Evolutionary conservation across 2,888 invertebrate genomes (phyloP), one percentile per base, ranked within the genome.

Genomic region (Tupiocoris notatus): DNA sequence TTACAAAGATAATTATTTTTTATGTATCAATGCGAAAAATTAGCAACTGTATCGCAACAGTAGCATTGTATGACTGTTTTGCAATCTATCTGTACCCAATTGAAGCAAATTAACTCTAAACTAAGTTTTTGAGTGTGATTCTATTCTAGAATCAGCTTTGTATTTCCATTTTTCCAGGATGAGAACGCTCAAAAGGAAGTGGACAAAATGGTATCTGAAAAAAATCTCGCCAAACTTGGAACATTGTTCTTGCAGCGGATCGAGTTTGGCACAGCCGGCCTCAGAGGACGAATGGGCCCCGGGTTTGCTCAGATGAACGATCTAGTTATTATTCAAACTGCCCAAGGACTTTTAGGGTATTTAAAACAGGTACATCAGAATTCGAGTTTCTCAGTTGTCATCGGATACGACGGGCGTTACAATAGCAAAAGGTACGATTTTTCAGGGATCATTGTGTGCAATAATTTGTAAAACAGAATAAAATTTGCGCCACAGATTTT

Each of bases 281-380:
- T 99, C 39, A 88, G 99, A 79, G 95, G 93, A 0, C 87, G 87
- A 79, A 98, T 99, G 98, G 93, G 91, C 18, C 92, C 96, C 17
- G 99, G 99, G 0, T 97, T 92, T 84, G 89, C 89, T 80, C 90
- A 92, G 79, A 95, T 99, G 93, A 99, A 99, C 84, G 98, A 99
- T 84, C 87, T 99, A 62, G 88, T 88, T 0, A 91, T 96, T 78
- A 88, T 99, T 66, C 99, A 99, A 86, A 96, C 97, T 0, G 92
- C 91, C 0, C 95, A 98, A 88, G 98, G 97, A 0, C 84, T 98
- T 2, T 88, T 91, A 64, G 88, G 89, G 68, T 95, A 96, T 83
- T 83, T 96, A 70, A 76, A 77, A 62, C 96, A 96, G 0, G 86
- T 98, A 24, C 23, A 70, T 25, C 24, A 25, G 16, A 12, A 20